Percentiles rank a stretch among this genome's conserved stretches.
Evolutionary conservation across 2,113 vertebrate species (phyloP).

Genomic region (Sula dactylatra): DNA sequence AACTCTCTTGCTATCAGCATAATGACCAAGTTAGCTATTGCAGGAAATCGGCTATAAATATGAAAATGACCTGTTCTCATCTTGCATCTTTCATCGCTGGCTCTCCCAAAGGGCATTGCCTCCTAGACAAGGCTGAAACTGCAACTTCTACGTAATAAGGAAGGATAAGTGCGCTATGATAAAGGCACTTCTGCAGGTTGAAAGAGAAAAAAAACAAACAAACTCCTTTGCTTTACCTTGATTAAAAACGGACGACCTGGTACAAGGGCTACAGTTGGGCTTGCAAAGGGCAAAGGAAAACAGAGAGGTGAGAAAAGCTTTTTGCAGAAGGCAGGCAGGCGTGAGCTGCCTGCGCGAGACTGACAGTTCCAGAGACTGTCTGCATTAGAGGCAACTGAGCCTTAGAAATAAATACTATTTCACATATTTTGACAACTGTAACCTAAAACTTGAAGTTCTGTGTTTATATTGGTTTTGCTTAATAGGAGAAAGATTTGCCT

Average conservation of each 20-base stretch:
- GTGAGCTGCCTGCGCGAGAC: not conserved
- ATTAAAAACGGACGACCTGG: not conserved
- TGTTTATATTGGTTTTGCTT: constrained; percentile 74
- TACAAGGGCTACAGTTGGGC: not conserved
- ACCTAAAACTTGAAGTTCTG: constrained; percentile 64
- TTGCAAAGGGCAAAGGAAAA: not conserved
- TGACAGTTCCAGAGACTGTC: constrained; percentile 9
- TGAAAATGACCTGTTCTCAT: not conserved
- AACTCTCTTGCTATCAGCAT: not conserved
- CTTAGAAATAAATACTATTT: constrained; percentile 47
- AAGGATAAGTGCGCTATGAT: not conserved
- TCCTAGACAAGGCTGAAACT: not conserved
- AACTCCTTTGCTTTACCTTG: not conserved
- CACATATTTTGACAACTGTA: constrained; percentile 60
- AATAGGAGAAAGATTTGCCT: constrained; percentile 56
- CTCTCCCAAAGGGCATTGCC: not conserved
- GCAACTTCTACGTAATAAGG: not conserved
- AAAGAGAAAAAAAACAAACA: not conserved
- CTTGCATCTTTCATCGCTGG: not conserved
- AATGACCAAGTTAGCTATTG: not conserved
- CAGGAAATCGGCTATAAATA: not conserved
- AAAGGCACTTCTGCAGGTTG: not conserved
- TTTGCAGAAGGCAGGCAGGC: not conserved
- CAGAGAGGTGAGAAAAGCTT: not conserved
- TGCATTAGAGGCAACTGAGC: not conserved